A percentile compares a stretch with the other conserved stretches of the same genome.
Evolutionary conservation across 2,113 vertebrate species (phyloP).

Genomic region (Anarhynchus alexandrinus): DNA sequence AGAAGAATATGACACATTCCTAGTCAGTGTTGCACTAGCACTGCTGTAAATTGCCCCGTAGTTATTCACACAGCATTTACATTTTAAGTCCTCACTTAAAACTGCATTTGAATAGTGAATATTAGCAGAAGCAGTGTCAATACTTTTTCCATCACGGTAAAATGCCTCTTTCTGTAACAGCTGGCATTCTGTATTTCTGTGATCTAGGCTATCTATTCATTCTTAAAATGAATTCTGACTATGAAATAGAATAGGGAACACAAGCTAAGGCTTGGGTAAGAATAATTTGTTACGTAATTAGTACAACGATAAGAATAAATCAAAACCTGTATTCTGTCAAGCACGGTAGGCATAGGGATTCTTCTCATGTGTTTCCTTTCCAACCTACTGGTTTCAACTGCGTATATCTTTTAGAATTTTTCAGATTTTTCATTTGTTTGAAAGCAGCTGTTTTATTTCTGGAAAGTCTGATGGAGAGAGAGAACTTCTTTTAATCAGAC

Average conservation of each 20-base stretch:
- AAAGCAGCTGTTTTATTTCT: conserved; percentile 1
- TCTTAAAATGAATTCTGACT: not conserved
- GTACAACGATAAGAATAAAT: not conserved
- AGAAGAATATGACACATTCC: not conserved
- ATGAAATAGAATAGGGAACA: not conserved
- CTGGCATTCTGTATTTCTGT: not conserved
- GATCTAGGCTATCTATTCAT: not conserved
- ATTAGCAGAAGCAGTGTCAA: not conserved
- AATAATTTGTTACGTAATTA: conserved; percentile 41
- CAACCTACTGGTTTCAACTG: not conserved
- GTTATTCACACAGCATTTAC: not conserved
- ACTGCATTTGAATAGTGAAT: not conserved
- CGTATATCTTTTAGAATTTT: not conserved
- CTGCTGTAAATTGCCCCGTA: not conserved
- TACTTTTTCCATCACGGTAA: not conserved
- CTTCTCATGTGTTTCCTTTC: not conserved
- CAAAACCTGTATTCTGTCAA: not conserved
- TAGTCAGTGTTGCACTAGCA: not conserved
- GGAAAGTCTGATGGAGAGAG: not conserved
- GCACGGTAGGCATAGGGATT: not conserved
- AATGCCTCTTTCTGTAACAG: not conserved
- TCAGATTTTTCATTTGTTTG: not conserved
- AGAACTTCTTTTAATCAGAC: not conserved
- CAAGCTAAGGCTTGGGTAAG: conserved; percentile 2
- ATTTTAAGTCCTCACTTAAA: not conserved